These are phyloP conservation scores for Andricus quercusramuli DNA, from an alignment of 2,888 invertebrate species.

Conservation along the genomic window DNA sequence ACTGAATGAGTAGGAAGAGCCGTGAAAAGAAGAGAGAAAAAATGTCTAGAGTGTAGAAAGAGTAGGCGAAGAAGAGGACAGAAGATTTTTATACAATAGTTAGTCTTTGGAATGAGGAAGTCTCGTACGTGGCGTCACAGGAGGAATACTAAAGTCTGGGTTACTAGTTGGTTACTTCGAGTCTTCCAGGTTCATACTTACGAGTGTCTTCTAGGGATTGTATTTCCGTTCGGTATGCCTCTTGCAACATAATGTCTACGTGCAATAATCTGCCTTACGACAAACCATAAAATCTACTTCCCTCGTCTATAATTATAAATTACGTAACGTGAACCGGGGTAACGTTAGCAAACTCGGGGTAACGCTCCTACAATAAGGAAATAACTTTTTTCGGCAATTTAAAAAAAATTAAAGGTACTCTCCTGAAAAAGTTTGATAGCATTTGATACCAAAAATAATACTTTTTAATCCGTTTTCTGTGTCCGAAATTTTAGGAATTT, in stretches of 20 bases:
- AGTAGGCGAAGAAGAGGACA: slow-evolving; percentile 14
- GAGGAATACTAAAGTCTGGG: slow-evolving; percentile 76
- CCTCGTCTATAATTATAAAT: neutral
- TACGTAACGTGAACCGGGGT: neutral
- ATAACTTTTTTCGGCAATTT: too few relatives aligned
- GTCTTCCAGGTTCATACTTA: slow-evolving; percentile 64
- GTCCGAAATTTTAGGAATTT: too few relatives aligned
- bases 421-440: too few relatives aligned
- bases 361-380: too few relatives aligned
- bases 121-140: slow-evolving; percentile 67
- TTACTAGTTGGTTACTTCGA: slow-evolving; percentile 70
- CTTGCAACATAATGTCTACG: slow-evolving; percentile 18
- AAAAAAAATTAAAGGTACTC: too few relatives aligned
- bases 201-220: slow-evolving; percentile 63
- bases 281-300: neutral
- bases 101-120: slow-evolving; percentile 74
- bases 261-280: neutral
- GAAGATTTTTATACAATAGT: slow-evolving; percentile 28
- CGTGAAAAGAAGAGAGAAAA: neutral
- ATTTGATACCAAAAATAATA: too few relatives aligned
- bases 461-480: too few relatives aligned
- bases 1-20: neutral
- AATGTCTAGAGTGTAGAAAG: slow-evolving; percentile 7
- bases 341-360: neutral
- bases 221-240: slow-evolving; percentile 57